These are phyloP conservation scores for Phasia obesa DNA, from an alignment of 2,888 invertebrate genomes.

Conservation along the genomic window DNA sequence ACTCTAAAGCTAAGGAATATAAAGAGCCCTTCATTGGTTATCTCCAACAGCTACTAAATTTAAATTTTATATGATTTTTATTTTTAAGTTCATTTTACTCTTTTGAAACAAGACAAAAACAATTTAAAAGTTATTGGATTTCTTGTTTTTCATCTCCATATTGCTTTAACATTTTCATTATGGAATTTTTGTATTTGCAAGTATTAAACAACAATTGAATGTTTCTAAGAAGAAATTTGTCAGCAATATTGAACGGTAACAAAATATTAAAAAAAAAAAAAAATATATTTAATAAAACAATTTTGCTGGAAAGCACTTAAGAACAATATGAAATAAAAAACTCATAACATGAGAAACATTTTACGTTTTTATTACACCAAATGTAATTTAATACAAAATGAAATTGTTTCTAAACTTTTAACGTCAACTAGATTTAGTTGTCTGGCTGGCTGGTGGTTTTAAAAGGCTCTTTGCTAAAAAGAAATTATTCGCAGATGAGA, in stretches of 20 bases:
- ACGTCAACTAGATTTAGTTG: not conserved
- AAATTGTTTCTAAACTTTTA: slow-evolving; percentile 7
- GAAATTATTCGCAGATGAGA: too few relatives aligned
- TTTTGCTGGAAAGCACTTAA: not conserved
- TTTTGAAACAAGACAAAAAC: too few relatives aligned
- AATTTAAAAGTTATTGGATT: too few relatives aligned
- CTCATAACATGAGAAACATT: not conserved
- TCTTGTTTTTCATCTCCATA: not conserved
- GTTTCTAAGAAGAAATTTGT: slow-evolving; percentile 2
- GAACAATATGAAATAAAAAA: not conserved
- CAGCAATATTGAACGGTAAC: not conserved
- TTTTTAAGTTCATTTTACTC: too few relatives aligned
- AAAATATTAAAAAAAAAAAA: slow-evolving; percentile 18
- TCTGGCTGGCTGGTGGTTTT: not conserved
- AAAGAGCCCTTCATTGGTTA: too few relatives aligned
- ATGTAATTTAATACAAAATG: slow-evolving; percentile 18
- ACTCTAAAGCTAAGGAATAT: too few relatives aligned
- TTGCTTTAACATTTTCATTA: not conserved
- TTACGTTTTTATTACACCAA: slow-evolving; percentile 37
- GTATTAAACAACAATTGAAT: slow-evolving; percentile 10
- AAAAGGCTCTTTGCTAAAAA: not conserved
- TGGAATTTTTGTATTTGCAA: not conserved
- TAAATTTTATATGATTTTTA: too few relatives aligned
- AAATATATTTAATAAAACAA: slow-evolving; percentile 24
- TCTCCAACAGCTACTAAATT: too few relatives aligned